phyloP scores from a whole-genome alignment of 2,797 vertebrate genomes.

The Cyprinella venusta region DNA sequence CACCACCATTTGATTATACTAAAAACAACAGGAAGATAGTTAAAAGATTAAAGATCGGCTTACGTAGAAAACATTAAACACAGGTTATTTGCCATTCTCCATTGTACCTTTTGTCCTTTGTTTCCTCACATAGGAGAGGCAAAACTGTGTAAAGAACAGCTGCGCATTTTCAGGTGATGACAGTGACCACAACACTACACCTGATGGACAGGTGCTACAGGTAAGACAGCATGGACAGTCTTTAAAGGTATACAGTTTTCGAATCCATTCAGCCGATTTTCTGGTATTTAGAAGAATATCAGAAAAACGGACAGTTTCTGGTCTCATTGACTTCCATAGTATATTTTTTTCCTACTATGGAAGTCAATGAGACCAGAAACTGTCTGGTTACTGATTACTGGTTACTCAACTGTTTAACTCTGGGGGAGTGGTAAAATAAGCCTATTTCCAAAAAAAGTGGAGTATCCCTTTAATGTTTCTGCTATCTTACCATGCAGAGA shows the following conservation, averaged over 20 bases:
- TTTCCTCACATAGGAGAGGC: slow-evolving; percentile 75
- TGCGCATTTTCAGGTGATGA: slow-evolving; percentile 72
- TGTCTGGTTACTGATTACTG: no score
- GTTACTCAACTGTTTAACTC: no score
- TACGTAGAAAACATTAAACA: neutral
- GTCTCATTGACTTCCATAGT: no score
- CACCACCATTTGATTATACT: neutral
- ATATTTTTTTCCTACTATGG: no score
- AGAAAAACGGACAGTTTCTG: no score
- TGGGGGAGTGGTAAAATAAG: no score
- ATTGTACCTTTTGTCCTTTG: slow-evolving; percentile 30
- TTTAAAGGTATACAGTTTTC: no score
- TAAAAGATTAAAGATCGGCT: neutral
- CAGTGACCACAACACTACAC: slow-evolving; percentile 78
- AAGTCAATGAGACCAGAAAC: no score
- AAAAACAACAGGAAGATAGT: neutral
- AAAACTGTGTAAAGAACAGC: slow-evolving; percentile 81
- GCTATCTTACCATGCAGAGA: neutral
- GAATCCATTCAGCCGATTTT: no score
- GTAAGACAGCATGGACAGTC: slow-evolving; percentile 64
- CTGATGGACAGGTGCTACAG: slow-evolving; percentile 90
- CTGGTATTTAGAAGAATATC: no score
- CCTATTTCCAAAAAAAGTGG: no score
- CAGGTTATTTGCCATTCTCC: neutral
- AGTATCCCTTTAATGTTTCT: no score